Evolutionary conservation across 2,797 vertebrate genomes (phyloP), one percentile per base, ranked within the genome.

Genomic region (Rhyacichthys aspro): DNA sequence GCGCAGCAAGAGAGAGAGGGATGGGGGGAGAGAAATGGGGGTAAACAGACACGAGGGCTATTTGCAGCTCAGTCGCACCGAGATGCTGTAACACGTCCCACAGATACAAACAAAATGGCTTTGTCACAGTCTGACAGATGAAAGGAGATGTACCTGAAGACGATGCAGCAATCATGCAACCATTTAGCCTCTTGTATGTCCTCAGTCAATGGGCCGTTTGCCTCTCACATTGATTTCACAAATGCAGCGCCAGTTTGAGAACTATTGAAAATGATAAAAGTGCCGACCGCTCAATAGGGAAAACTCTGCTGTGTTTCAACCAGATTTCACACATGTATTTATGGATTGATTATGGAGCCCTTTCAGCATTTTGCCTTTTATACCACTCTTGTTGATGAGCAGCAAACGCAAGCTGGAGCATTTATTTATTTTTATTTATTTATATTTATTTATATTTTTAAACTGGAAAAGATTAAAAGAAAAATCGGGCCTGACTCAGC

Each of bases 81-180:
- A 3, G 60, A 53, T 45, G 65, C 55, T 57, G 55, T 17, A 55
- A 15, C 15, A 1, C 9, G 42, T 43, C 16, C 42, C 42, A 16
- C 32, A 65, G 16, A 61, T 59, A 43, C 69, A 57, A 67, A 55
- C 59, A 52, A 69, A 81, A 82, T 74, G 23, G 74, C 43, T 85
- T 81, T 74, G 76, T 86, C 82, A 81, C 83, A 85, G 76, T 73
- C 46, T 41, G 57, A 36, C 67, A 74, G 78, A 77, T 82, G 74
- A 72, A 79, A 78, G 48, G 63, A 55, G 39, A 62, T 65, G 48
- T 68, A 58, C 60, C 76, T 45, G 71, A 59, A 72, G 59, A 72
- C 1, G 61, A 64, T 60, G 77, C 77, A 48, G 73, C 63, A 47
- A 62, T 73, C 55, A 14, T 44, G 58, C 68, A 81, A 53, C 68